Percentiles rank a stretch among this genome's conserved stretches.
Evolutionary conservation across 2,888 invertebrate species (phyloP).

Genomic region (Dolichopus griseipennis): DNA sequence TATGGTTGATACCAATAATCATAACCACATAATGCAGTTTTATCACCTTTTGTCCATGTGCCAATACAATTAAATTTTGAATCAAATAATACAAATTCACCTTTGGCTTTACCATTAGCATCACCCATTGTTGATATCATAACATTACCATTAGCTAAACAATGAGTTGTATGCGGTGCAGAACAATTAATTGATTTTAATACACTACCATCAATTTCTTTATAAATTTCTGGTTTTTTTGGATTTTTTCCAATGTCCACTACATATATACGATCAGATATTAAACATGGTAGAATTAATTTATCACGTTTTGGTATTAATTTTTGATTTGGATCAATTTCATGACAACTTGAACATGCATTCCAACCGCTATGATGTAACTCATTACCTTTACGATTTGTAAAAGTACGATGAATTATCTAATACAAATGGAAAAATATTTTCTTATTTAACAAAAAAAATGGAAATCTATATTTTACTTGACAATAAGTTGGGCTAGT

Average conservation of each 20-base stretch:
- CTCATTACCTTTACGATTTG: conserved; percentile 73
- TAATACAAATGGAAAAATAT: conserved; percentile 35
- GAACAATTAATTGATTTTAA: conserved; percentile 66
- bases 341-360: conserved; percentile 85
- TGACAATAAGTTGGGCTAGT: conserved; percentile 72
- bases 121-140: conserved; percentile 95
- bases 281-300: conserved; percentile 72
- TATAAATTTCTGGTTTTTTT: conserved; percentile 61
- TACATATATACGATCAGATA: conserved; percentile 74
- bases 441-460: background rate
- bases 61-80: conserved; percentile 56
- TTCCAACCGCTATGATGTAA: conserved; percentile 97
- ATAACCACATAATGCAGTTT: conserved; percentile 66
- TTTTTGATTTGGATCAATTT: conserved; percentile 35
- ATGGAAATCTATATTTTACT: conserved; percentile 45
- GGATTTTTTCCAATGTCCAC: conserved; percentile 70
- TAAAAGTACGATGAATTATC: conserved; percentile 79
- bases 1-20: conserved; percentile 98
- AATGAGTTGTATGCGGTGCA: conserved; percentile 92
- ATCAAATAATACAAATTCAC: conserved; percentile 83
- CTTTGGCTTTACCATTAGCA: conserved; percentile 70
- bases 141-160: conserved; percentile 82
- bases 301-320: conserved; percentile 57
- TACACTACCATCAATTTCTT: conserved; percentile 73
- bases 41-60: conserved; percentile 62